A percentile compares a stretch with the other conserved stretches of the same genome.
These are phyloP conservation scores for Saguinus midas DNA, from an alignment of 2,113 vertebrate genomes.

Conservation along the genomic window DNA sequence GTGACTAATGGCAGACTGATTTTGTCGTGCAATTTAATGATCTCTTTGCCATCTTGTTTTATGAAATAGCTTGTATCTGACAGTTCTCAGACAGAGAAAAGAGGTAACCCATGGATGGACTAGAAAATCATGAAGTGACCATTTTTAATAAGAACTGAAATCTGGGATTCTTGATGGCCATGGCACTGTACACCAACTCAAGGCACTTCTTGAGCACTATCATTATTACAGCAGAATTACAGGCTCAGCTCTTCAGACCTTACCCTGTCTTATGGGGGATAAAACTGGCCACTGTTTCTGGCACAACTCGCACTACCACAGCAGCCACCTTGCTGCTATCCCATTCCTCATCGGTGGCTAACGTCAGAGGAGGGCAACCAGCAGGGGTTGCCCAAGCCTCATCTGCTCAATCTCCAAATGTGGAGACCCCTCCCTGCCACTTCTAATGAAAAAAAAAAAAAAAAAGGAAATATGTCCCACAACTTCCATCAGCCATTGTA, in stretches of 20 bases:
- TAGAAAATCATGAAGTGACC: not conserved
- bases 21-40: constrained; percentile 17
- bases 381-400: not conserved
- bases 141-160: not conserved
- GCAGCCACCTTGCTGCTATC: not conserved
- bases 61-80: not conserved
- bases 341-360: not conserved
- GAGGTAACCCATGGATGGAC: not conserved
- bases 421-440: not conserved
- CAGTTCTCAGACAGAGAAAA: not conserved
- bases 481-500: not conserved
- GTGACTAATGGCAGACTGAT: not conserved
- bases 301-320: not conserved
- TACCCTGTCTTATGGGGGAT: not conserved
- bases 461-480: not conserved
- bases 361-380: not conserved
- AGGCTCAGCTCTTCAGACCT: constrained; percentile 25
- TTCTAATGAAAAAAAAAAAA: not conserved
- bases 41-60: constrained; percentile 10
- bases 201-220: constrained; percentile 65
- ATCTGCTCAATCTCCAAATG: not conserved
- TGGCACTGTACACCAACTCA: not conserved
- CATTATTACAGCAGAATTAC: not conserved
- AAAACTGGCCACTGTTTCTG: not conserved
- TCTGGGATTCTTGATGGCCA: not conserved